Evolutionary conservation across 2,888 invertebrate genomes (phyloP).

Genomic region (Eudemis profundana): DNA sequence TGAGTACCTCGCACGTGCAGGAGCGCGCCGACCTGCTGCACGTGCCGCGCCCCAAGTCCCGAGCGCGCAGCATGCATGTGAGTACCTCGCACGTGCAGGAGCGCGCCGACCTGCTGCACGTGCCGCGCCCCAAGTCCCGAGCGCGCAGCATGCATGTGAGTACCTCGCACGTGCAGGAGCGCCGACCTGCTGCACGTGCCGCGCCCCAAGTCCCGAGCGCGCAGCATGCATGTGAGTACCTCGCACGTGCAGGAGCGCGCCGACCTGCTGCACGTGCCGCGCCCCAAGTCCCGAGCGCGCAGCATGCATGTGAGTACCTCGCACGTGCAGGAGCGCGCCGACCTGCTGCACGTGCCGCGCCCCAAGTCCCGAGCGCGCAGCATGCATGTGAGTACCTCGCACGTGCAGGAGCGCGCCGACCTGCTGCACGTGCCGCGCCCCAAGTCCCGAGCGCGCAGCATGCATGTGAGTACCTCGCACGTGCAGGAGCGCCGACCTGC

Average conservation of each 20-base stretch:
- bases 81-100: neutral
- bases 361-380: neutral
- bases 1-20: neutral
- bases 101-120: neutral
- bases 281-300: neutral
- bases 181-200: no score
- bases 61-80: neutral
- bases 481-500: no score
- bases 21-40: no score
- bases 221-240: neutral
- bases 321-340: neutral
- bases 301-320: neutral
- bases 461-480: neutral
- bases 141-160: neutral
- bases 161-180: no score
- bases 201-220: neutral
- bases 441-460: neutral
- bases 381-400: neutral
- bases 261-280: neutral
- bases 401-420: neutral
- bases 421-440: neutral
- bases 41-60: neutral
- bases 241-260: neutral
- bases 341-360: neutral
- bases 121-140: neutral